Evolutionary conservation across 2,113 vertebrate genomes (phyloP), one percentile per base, ranked within the genome.

Genomic region (Melospiza melodia): DNA sequence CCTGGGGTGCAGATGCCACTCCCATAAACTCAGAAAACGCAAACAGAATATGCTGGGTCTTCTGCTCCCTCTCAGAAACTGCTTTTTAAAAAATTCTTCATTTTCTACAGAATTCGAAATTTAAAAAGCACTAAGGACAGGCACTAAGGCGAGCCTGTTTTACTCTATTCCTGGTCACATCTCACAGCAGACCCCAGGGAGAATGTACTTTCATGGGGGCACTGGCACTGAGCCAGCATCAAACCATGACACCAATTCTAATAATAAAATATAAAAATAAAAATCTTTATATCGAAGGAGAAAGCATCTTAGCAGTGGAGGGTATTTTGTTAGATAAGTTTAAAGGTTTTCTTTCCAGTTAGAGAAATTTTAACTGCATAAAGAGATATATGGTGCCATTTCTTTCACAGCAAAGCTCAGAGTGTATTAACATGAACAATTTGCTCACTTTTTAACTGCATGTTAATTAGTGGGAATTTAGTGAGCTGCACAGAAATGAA

Each of bases 381-480:
- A 22, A 27, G 89, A 95, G 95, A 95, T 96, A 81, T 23, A 94
- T 48, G 65, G 30, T 83, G 41, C 57, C 54, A 84, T 94, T 90
- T 90, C 73, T 94, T 96, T 84, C 85, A 95, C 68, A 93, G 93
- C 73, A 92, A 81, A 83, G 28, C 81, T 90, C 49, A 37, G 67
- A 89, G 43, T 90, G 75, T 95, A 94, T 61, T 87, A 95, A 65
- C 49, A 61, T 95, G 94, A 94, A 84, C 22, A 93, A 94, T 97
- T 96, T 94, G 75, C 80, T 97, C 95, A 94, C 84, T 95, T 97
- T 97, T 96, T 95, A 95, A 95, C 93, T 90, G 85, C 91, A 74
- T 95, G 59, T 74, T 96, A 97, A 97, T 94, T 97, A 96, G 91
- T 73, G 58, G 65, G 73, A 94, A 95, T 90, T 97, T 95, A 97